phyloP scores from a whole-genome alignment of 1,140 invertebrate genomes.

The Matsumurasca onukii region DNA sequence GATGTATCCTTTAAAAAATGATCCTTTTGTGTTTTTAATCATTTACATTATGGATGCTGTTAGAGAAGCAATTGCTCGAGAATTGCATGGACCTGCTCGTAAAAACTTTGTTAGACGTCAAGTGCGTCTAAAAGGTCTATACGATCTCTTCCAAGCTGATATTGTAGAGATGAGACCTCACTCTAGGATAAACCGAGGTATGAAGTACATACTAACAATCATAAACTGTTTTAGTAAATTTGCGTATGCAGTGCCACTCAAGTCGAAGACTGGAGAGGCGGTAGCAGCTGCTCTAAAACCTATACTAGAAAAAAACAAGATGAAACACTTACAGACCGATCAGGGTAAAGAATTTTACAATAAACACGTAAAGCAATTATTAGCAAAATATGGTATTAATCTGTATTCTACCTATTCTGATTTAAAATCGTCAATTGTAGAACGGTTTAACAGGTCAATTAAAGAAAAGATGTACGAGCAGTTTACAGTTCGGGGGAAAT shows the following conservation, averaged over 20 bases:
- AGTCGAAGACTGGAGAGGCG: slow-evolving; percentile 41
- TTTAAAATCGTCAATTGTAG: slow-evolving; percentile 48
- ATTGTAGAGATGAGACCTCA: slow-evolving; percentile 34
- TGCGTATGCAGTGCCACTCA: slow-evolving; percentile 42
- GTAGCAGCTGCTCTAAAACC: slow-evolving; percentile 38
- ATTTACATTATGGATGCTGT: background rate
- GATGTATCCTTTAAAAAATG: too few relatives aligned
- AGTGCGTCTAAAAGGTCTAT: slow-evolving; percentile 30
- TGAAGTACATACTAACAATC: slow-evolving; percentile 43
- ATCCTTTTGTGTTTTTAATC: too few relatives aligned
- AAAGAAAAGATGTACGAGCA: slow-evolving; percentile 46
- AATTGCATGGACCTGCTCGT: slow-evolving; percentile 12
- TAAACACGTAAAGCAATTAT: slow-evolving; percentile 41
- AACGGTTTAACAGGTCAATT: slow-evolving; percentile 49
- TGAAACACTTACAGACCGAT: slow-evolving; percentile 38
- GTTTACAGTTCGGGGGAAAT: slow-evolving; percentile 44
- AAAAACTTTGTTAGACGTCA: slow-evolving; percentile 12
- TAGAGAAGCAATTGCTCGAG: background rate
- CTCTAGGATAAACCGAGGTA: slow-evolving; percentile 40
- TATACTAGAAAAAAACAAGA: background rate
- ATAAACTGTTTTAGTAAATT: slow-evolving; percentile 47
- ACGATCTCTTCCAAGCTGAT: slow-evolving; percentile 34
- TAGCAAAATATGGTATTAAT: slow-evolving; percentile 44
- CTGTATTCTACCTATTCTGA: slow-evolving; percentile 46
- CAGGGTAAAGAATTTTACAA: slow-evolving; percentile 46